phyloP scores from a whole-genome alignment of 2,888 invertebrate genomes.

The Lordiphosa fenestrarum region DNA sequence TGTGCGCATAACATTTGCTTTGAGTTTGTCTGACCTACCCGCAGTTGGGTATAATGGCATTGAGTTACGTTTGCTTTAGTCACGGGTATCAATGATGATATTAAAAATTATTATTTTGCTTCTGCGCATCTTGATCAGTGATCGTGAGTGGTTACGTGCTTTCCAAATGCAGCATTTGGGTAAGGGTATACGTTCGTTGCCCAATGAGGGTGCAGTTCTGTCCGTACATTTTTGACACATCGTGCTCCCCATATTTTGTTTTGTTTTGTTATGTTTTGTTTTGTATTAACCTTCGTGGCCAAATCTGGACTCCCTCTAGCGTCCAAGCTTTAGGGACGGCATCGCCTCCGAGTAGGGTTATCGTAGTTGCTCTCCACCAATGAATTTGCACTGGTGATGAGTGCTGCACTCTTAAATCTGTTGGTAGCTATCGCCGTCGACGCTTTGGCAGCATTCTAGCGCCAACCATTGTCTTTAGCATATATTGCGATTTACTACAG shows the following conservation, averaged over 20 bases:
- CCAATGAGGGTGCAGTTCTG: slow-evolving; percentile 3
- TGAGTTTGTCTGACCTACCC: slow-evolving; percentile 58
- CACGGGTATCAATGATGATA: background rate
- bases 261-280: slow-evolving; percentile 41
- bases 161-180: no score
- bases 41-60: slow-evolving; percentile 24
- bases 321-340: slow-evolving; percentile 31
- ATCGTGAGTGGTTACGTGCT: no score
- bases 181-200: slow-evolving; percentile 19
- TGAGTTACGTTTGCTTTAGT: slow-evolving; percentile 4
- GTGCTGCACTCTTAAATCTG: no score
- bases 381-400: background rate
- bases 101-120: background rate
- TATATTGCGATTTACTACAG: no score
- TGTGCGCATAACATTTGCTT: slow-evolving; percentile 69
- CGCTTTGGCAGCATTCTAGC: no score
- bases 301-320: slow-evolving; percentile 64
- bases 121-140: no score
- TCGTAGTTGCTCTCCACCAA: slow-evolving; percentile 10
- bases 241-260: slow-evolving; percentile 39
- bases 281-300: slow-evolving; percentile 44
- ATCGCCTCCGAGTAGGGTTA: slow-evolving; percentile 37
- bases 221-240: slow-evolving; percentile 42
- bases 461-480: no score
- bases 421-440: no score